These are phyloP conservation scores for Bedellia somnulentella DNA, from an alignment of 2,888 invertebrate genomes.

Conservation along the genomic window DNA sequence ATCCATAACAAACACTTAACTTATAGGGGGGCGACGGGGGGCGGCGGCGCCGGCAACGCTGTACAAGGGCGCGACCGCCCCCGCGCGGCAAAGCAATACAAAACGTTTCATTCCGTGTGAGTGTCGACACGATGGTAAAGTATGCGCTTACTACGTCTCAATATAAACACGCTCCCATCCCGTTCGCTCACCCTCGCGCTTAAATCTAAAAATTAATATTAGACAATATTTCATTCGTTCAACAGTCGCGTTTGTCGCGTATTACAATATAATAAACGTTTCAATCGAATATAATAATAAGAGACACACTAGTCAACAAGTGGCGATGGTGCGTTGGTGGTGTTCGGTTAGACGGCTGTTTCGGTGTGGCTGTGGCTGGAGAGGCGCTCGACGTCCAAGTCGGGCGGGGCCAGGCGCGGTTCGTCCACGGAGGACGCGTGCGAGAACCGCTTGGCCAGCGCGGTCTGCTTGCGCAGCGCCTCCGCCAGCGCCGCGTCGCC, in stretches of 20 bases:
- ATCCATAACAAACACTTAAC: conserved; percentile 61
- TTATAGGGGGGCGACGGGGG: conserved; percentile 24
- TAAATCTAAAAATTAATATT: conserved; percentile 59
- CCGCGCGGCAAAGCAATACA: conserved; percentile 39
- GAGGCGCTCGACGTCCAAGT: conserved; percentile 90
- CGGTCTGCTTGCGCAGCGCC: conserved; percentile 91
- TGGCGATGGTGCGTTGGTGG: conserved; percentile 1
- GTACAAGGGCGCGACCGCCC: conserved; percentile 21
- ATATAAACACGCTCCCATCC: conserved; percentile 57
- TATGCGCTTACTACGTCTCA: too few species aligned
- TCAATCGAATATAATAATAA: conserved; percentile 46
- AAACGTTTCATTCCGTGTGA: conserved; percentile 59
- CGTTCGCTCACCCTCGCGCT: conserved; percentile 58
- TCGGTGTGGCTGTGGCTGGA: conserved; percentile 94
- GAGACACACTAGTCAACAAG: conserved; percentile 62
- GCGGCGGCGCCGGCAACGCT: conserved; percentile 13
- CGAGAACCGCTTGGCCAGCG: conserved; percentile 88
- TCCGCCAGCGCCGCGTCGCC: conserved; percentile 91
- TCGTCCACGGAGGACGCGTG: conserved; percentile 89
- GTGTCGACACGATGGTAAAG: conserved; percentile 55
- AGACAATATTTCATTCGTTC: conserved; percentile 60
- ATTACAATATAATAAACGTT: conserved; percentile 47
- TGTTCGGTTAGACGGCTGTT: conserved; percentile 77
- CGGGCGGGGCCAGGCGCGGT: conserved; percentile 85
- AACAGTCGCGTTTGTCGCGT: conserved; percentile 56